These are phyloP conservation scores for Ivindomyrus marchei DNA, from an alignment of 2,113 vertebrate species.

Conservation along the genomic window DNA sequence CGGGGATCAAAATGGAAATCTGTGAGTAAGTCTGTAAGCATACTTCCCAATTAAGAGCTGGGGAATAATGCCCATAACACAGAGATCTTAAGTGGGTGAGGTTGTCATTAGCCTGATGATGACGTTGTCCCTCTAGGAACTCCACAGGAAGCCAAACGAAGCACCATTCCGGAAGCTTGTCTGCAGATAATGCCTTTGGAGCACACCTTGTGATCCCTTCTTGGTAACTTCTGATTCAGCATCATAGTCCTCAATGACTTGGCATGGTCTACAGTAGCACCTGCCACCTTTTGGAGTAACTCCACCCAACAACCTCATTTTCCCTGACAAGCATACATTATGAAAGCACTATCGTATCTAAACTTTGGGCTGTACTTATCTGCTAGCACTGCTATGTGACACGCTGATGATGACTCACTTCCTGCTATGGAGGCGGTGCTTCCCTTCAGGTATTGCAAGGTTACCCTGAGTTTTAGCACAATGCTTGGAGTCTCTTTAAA, in stretches of 20 bases:
- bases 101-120: neutral
- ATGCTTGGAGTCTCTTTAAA: neutral
- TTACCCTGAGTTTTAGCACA: neutral
- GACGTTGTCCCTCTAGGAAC: neutral
- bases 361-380: neutral
- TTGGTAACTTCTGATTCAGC: neutral
- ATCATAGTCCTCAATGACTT: neutral
- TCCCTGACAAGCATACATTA: neutral
- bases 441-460: neutral
- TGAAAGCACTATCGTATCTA: neutral
- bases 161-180: neutral
- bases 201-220: neutral
- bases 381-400: neutral
- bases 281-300: neutral
- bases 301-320: neutral
- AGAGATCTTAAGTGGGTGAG: neutral
- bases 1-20: neutral
- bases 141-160: neutral
- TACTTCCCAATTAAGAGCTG: neutral
- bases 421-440: neutral
- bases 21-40: neutral
- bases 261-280: neutral
- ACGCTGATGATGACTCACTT: neutral
- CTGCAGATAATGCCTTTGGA: neutral
- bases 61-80: neutral